These are phyloP conservation scores for Mungos mungo DNA, from an alignment of 2,113 vertebrate species.

Conservation along the genomic window DNA sequence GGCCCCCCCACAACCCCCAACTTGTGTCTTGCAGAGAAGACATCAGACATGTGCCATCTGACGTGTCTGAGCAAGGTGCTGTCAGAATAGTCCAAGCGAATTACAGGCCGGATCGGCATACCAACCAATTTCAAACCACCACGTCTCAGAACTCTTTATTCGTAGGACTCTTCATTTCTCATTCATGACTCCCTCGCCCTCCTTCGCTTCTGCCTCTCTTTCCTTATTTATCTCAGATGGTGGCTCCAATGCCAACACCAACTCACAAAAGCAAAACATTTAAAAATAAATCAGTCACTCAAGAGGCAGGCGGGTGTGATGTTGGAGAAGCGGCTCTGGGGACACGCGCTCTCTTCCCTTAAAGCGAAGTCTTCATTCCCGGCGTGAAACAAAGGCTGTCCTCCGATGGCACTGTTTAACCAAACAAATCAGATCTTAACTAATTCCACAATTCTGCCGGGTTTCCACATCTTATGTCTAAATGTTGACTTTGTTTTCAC, in stretches of 20 bases:
- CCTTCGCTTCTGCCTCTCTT: not conserved
- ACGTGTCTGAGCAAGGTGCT: not conserved
- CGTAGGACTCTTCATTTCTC: not conserved
- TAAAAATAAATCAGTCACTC: not conserved
- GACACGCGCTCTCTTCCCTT: not conserved
- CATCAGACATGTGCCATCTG: not conserved
- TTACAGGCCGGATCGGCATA: accelerated
- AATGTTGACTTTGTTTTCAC: not conserved
- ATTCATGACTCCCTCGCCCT: not conserved
- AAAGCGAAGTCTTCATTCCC: not conserved
- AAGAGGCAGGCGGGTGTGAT: not conserved
- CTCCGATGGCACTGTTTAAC: not conserved
- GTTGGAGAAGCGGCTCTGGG: not conserved
- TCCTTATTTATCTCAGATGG: conserved; percentile 13
- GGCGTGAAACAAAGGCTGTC: conserved; percentile 13
- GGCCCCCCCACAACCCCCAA: not conserved
- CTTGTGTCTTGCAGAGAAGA: not conserved
- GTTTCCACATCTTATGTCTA: conserved; percentile 16
- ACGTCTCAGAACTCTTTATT: not conserved
- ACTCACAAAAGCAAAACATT: not conserved
- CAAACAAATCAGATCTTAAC: not conserved
- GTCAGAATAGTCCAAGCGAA: not conserved
- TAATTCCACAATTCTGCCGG: not conserved
- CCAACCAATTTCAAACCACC: not conserved
- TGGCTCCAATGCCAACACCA: not conserved